phyloP scores from a whole-genome alignment of 1,140 invertebrate genomes.

The Sminthurides bifidus region DNA sequence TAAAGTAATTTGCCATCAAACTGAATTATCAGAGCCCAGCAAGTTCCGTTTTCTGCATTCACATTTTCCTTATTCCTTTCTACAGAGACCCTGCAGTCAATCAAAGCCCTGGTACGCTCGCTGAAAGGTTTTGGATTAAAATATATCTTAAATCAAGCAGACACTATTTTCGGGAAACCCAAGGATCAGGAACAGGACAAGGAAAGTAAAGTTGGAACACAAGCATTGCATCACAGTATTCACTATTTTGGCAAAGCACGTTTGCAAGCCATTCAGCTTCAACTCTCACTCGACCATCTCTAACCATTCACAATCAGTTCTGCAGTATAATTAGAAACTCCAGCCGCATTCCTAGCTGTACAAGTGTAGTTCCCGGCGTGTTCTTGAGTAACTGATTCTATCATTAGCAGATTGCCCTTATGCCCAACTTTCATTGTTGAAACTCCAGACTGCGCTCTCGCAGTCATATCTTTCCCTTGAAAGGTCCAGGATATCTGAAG shows the following conservation, averaged over 20 bases:
- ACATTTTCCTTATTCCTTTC: too few relatives aligned
- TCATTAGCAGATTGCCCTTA: conserved; percentile 42
- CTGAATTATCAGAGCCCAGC: too few relatives aligned
- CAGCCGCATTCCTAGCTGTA: conserved; percentile 51
- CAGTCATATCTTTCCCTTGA: conserved; percentile 30
- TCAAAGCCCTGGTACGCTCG: neutral
- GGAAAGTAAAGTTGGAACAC: too few relatives aligned
- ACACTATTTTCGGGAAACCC: too few relatives aligned
- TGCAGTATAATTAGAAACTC: conserved; percentile 50
- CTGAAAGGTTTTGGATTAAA: neutral
- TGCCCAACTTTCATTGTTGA: conserved; percentile 43
- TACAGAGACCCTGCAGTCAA: neutral
- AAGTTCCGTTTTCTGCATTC: too few relatives aligned
- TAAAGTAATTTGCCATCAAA: too few relatives aligned
- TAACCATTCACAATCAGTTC: conserved; percentile 53
- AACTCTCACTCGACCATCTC: too few relatives aligned
- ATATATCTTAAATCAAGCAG: neutral
- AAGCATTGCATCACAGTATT: too few relatives aligned
- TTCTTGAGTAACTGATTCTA: conserved; percentile 40
- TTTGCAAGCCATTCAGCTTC: too few relatives aligned
- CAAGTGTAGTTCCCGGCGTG: conserved; percentile 44
- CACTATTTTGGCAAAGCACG: too few relatives aligned
- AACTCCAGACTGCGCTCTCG: conserved; percentile 36
- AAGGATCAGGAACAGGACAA: too few relatives aligned
- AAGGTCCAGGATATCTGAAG: conserved; percentile 46